Evolutionary conservation across 2,113 vertebrate genomes (phyloP).

Genomic region (Ivindomyrus marchei): DNA sequence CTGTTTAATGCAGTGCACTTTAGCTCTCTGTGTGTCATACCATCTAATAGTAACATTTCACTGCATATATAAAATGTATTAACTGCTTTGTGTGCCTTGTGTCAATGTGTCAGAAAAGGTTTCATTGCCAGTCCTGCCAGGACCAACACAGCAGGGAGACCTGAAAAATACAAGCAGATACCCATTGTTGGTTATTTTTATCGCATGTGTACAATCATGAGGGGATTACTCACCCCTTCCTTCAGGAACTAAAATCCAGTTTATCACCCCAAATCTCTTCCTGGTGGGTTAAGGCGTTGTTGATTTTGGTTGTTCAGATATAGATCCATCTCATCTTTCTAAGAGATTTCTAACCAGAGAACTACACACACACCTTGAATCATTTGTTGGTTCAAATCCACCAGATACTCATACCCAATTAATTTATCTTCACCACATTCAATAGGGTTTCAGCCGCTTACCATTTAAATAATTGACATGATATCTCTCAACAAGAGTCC

Average conservation of each 20-base stretch:
- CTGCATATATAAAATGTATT: background rate
- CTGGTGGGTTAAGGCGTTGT: background rate
- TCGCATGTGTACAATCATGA: background rate
- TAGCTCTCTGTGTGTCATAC: background rate
- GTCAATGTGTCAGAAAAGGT: background rate
- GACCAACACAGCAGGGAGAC: background rate
- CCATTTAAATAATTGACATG: too few relatives aligned
- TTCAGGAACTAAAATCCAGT: background rate
- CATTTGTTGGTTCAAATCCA: background rate
- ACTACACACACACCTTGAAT: background rate
- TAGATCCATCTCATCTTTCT: too few relatives aligned
- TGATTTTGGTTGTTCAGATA: background rate
- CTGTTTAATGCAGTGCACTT: background rate
- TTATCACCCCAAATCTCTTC: background rate
- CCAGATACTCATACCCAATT: background rate
- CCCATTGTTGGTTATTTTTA: background rate
- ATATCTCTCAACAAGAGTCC: too few relatives aligned
- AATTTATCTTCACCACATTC: background rate
- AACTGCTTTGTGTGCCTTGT: background rate
- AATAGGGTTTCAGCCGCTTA: too few relatives aligned
- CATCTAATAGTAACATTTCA: background rate
- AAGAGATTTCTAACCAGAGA: background rate
- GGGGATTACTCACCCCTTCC: background rate
- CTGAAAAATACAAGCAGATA: background rate
- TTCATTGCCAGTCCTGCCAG: background rate